These are phyloP conservation scores for Beroe ovata DNA, from an alignment of 37 sponge, comb jelly and placozoan species.

Conservation along the genomic window DNA sequence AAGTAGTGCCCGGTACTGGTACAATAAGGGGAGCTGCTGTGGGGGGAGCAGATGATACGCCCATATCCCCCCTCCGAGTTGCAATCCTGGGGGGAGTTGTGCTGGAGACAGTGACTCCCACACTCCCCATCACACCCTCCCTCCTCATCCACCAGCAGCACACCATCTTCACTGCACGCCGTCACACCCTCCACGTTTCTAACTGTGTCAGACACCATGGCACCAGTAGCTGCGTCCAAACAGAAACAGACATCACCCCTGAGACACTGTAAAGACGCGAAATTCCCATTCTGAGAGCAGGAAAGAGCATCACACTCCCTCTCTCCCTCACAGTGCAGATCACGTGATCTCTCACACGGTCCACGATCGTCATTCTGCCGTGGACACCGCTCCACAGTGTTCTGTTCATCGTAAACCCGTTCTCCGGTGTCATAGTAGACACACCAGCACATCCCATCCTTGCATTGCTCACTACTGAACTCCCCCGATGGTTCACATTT, in stretches of 20 bases:
- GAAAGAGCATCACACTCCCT: background rate
- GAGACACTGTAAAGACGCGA: slow-evolving; percentile 7
- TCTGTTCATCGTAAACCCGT: background rate
- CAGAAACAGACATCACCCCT: slow-evolving; percentile 47
- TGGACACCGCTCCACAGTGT: background rate
- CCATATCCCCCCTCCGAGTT: background rate
- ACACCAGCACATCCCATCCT: background rate
- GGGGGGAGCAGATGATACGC: background rate
- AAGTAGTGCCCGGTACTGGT: background rate
- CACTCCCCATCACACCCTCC: slow-evolving; percentile 38
- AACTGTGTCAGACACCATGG: background rate
- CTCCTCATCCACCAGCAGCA: background rate
- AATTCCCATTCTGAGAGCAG: background rate
- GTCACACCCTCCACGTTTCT: background rate
- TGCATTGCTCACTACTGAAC: background rate
- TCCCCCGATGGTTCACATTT: background rate
- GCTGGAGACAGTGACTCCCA: background rate
- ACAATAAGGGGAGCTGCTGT: background rate
- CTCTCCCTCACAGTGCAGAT: background rate
- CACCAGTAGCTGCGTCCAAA: background rate
- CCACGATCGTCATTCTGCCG: background rate
- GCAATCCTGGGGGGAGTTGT: background rate
- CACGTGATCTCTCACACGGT: slow-evolving; percentile 12
- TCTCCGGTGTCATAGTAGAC: slow-evolving; percentile 55
- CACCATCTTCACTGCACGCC: background rate